A percentile compares a stretch with the other conserved stretches of the same genome.
Evolutionary conservation across 2,888 invertebrate species (phyloP).

Genomic region (Galerucella pusilla): DNA sequence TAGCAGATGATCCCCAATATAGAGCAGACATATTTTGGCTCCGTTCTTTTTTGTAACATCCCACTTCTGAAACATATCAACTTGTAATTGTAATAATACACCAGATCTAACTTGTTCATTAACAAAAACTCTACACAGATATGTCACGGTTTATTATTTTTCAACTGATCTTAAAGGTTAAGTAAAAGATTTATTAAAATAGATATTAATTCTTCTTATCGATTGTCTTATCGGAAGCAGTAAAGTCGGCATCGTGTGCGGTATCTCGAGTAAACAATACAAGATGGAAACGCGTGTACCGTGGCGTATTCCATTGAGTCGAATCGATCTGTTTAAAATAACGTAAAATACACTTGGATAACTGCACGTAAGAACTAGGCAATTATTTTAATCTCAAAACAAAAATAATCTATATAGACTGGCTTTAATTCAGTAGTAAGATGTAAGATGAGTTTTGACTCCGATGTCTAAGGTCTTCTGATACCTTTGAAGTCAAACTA

Average conservation of each 20-base stretch:
- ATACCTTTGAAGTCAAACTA: too few relatives aligned
- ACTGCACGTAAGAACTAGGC: not conserved
- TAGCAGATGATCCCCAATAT: too few relatives aligned
- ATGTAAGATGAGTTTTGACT: too few relatives aligned
- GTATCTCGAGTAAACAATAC: conserved; percentile 35
- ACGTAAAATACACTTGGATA: not conserved
- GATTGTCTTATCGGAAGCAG: conserved; percentile 4
- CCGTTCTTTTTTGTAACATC: not conserved
- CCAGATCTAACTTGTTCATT: not conserved
- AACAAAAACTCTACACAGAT: not conserved
- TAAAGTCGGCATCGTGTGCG: conserved; percentile 31
- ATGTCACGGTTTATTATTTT: not conserved
- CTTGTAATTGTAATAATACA: too few relatives aligned
- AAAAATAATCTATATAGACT: not conserved
- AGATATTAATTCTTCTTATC: conserved; percentile 5
- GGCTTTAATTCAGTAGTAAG: not conserved
- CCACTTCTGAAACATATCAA: too few relatives aligned
- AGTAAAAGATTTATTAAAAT: conserved; percentile 1
- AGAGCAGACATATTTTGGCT: too few relatives aligned
- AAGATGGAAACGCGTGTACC: conserved; percentile 40
- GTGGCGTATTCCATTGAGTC: conserved; percentile 36
- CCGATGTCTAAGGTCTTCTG: too few relatives aligned
- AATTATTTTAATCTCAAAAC: not conserved
- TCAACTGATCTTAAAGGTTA: not conserved
- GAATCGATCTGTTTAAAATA: not conserved